phyloP scores from a whole-genome alignment of 2,797 vertebrate species.

The Sebastes ruberrimus region DNA sequence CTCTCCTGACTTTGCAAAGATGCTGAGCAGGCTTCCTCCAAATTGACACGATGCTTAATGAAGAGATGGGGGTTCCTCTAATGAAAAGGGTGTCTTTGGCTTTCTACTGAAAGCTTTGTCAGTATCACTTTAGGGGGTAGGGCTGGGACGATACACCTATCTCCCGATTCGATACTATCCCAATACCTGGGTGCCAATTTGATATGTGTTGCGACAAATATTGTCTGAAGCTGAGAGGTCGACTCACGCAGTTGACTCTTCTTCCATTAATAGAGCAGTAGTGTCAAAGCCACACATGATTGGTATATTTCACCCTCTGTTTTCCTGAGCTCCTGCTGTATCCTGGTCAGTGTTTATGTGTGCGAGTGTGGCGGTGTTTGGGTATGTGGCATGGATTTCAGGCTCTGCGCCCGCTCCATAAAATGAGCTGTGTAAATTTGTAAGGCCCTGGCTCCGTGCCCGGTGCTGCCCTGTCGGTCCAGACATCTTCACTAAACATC shows the following conservation, averaged over 20 bases:
- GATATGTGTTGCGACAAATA: too few species aligned
- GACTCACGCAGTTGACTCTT: background rate
- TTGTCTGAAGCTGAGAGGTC: background rate
- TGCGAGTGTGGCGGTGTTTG: background rate
- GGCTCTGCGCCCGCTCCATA: slow-evolving; percentile 37
- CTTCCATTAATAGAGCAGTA: background rate
- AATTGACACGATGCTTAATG: slow-evolving; percentile 38
- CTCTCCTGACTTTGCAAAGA: slow-evolving; percentile 45
- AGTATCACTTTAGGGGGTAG: background rate
- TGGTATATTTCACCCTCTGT: background rate
- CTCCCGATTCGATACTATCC: too few species aligned
- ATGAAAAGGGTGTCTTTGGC: slow-evolving; percentile 17
- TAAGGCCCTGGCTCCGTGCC: slow-evolving; percentile 54
- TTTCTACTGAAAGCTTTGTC: slow-evolving; percentile 27
- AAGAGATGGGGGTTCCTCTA: slow-evolving; percentile 15
- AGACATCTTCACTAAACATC: slow-evolving; percentile 61
- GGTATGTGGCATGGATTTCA: slow-evolving; percentile 38
- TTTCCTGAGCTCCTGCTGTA: background rate
- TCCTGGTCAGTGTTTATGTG: background rate
- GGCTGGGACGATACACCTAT: too few species aligned
- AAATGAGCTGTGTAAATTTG: slow-evolving; percentile 60
- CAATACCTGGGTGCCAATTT: too few species aligned
- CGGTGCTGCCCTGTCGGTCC: slow-evolving; percentile 30
- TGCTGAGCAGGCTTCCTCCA: slow-evolving; percentile 46
- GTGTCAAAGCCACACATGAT: background rate